Percentiles rank a stretch among this genome's conserved stretches.
phyloP scores from a whole-genome alignment of 2,888 invertebrate genomes.

The Tanytarsus gracilentus region DNA sequence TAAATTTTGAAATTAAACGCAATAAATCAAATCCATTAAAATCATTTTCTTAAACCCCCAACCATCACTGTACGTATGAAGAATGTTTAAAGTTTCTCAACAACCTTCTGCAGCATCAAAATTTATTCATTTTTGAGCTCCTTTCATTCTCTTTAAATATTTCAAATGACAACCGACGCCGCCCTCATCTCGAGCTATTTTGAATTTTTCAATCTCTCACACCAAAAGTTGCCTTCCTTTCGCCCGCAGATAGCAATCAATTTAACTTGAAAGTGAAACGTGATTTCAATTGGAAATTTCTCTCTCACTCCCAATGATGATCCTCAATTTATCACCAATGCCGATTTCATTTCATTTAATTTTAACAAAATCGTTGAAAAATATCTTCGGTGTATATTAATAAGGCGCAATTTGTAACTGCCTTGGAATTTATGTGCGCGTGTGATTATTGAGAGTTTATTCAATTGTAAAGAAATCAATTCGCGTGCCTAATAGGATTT shows the following conservation, averaged over 20 bases:
- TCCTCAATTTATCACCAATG: background rate
- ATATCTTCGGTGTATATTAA: conserved; percentile 1
- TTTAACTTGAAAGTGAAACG: conserved; percentile 26
- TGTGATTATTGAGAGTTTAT: conserved; percentile 1
- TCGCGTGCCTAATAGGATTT: conserved; percentile 18
- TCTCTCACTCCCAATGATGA: background rate
- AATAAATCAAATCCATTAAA: no score
- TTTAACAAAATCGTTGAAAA: background rate
- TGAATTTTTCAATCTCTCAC: no score
- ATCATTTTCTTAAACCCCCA: no score
- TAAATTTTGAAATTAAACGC: no score
- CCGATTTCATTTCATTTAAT: conserved; percentile 7
- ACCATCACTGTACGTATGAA: no score
- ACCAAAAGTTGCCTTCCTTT: background rate
- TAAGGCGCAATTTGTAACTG: conserved; percentile 20
- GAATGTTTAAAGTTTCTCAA: no score
- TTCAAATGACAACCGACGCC: no score
- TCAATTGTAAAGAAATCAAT: conserved; percentile 15
- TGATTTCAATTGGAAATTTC: conserved; percentile 28
- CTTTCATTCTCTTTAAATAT: no score
- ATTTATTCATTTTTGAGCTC: no score
- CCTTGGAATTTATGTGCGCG: background rate
- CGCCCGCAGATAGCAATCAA: conserved; percentile 11
- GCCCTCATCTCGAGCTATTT: no score
- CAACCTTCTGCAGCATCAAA: no score